Evolutionary conservation across 2,113 vertebrate species (phyloP), one percentile per base, ranked within the genome.

Genomic region (Onychostoma macrolepis): DNA sequence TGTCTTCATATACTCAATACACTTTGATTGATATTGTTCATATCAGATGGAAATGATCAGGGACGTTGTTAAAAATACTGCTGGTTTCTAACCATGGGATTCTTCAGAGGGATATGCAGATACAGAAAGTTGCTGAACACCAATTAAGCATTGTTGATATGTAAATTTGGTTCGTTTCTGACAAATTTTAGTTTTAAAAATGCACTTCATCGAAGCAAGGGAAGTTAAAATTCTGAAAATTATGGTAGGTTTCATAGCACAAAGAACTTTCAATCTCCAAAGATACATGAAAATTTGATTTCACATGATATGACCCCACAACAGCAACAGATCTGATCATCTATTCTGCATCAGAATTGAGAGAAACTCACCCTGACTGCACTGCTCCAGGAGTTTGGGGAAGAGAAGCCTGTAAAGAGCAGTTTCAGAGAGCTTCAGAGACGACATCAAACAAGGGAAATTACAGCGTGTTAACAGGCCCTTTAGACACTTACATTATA

Each of bases 311-410:
- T 12, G 30, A 61, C 28, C 61, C 26, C 56, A 53, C 24, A 58
- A 36, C 21, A 86, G 21, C 36, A 24, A 80, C 13, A 65, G 7
- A 26, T 45, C 33, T 36, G 65, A 12, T 6, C 19, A 83, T 74
- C 6, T 50, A 61, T 50, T 33, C 72, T 28, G 17, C 11, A 13
- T n/a, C n/a, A n/a, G n/a, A n/a, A 33, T 28, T 83, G 30, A 76
- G 24, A 75, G 33, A 15, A 24, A 85, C 91, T 90, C 93, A 99
- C 98, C 98, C 95, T 98, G 97, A 17, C 97, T 97, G 91, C 97
- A 99, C 90, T 99, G 98, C 92, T 99, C 98, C 95, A 99, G 91
- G 90, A 97, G 96, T 90, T 99, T 99, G 10, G 98, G 98, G 53
- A 99, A 98, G 67, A 96, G 94, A 86, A 97, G 96, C 91, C 98